Conservation (phyloP, 2,797 vertebrate genomes). For the Paedocypris micromegethes region DNA sequence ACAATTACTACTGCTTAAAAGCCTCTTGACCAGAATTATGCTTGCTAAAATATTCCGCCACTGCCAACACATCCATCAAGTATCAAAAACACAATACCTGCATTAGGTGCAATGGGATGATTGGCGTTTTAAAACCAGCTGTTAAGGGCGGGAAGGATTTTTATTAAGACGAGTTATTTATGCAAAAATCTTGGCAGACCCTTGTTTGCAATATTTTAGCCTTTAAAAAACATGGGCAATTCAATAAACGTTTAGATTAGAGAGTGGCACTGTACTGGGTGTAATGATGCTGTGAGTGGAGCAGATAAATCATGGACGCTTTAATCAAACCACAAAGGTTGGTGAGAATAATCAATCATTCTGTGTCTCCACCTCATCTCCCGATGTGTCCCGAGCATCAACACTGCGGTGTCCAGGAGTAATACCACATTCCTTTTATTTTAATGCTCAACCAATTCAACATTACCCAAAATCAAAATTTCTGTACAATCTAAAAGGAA, state of each 20-base stretch:
- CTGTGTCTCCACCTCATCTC: constrained; percentile 48
- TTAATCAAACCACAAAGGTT: constrained; percentile 69
- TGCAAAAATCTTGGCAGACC: constrained; percentile 40
- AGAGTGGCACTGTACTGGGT: constrained; percentile 53
- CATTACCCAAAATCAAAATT: no score
- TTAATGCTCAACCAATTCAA: no score
- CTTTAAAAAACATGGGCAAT: constrained; percentile 45
- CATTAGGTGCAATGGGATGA: constrained; percentile 41
- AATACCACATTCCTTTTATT: constrained; percentile 10
- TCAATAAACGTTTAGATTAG: constrained; percentile 37
- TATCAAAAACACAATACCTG: constrained; percentile 55
- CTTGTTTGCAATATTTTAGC: constrained; percentile 46
- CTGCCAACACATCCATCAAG: constrained; percentile 64
- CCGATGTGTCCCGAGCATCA: constrained; percentile 22
- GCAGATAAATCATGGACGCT: constrained; percentile 68
- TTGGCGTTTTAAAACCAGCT: constrained; percentile 47
- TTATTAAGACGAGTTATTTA: constrained; percentile 34
- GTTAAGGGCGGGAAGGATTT: constrained; percentile 38
- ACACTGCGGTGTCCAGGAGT: constrained; percentile 43
- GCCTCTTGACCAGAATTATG: constrained; percentile 27
- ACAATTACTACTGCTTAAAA: not conserved
- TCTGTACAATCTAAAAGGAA: no score
- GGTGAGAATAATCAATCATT: constrained; percentile 70
- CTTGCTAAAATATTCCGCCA: constrained; percentile 42
- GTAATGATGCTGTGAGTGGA: constrained; percentile 67